phyloP scores from a whole-genome alignment of 2,888 invertebrate genomes.

The Poecilus cupreus region DNA sequence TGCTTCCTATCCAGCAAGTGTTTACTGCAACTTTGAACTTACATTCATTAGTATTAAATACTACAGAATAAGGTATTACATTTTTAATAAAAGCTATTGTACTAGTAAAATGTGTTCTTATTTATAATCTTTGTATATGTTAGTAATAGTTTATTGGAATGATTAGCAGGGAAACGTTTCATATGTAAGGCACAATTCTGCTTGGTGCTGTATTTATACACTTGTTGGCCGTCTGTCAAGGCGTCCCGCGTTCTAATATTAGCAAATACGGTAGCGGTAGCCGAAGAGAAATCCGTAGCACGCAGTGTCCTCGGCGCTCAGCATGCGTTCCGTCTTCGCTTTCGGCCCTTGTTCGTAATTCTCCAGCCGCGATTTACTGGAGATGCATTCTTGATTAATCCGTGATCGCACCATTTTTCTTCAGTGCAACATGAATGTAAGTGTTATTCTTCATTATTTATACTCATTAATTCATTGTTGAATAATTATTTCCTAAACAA shows the following conservation, averaged over 20 bases:
- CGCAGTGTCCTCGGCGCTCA: slow-evolving; percentile 39
- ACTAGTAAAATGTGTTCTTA: no score
- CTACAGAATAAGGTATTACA: no score
- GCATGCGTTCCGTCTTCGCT: slow-evolving; percentile 14
- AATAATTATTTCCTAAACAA: background rate
- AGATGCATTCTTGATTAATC: slow-evolving; percentile 3
- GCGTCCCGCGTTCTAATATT: slow-evolving; percentile 67
- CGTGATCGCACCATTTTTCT: background rate
- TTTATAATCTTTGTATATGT: no score
- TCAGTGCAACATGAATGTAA: slow-evolving; percentile 50
- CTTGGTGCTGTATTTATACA: slow-evolving; percentile 53
- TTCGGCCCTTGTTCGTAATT: slow-evolving; percentile 11
- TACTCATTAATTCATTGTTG: background rate
- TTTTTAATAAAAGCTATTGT: no score
- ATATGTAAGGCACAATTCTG: slow-evolving; percentile 39
- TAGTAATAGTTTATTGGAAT: background rate
- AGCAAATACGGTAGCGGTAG: slow-evolving; percentile 62
- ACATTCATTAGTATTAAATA: no score
- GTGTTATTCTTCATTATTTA: background rate
- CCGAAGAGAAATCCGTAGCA: slow-evolving; percentile 35
- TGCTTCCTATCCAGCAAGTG: no score
- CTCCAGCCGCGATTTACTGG: slow-evolving; percentile 31
- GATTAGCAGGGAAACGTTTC: slow-evolving; percentile 4
- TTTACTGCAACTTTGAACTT: no score
- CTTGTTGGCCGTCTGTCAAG: slow-evolving; percentile 68